phyloP scores from a whole-genome alignment of 2,113 vertebrate genomes.

The Cavia aperea region DNA sequence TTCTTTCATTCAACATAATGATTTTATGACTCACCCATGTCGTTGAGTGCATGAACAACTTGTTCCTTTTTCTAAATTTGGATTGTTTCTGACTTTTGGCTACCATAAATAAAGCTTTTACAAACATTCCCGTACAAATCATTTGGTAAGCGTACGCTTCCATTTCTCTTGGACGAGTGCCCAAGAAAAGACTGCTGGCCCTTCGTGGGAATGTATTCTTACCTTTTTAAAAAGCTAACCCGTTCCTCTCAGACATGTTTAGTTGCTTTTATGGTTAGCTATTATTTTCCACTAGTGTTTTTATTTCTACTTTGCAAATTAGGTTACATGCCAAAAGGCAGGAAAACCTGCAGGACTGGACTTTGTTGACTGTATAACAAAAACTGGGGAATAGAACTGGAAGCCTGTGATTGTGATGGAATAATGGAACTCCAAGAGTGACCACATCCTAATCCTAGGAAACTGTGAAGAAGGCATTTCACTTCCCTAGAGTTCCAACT shows the following conservation, averaged over 20 bases:
- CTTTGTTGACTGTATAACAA: not conserved
- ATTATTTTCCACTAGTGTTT: too few species aligned
- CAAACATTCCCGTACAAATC: not conserved
- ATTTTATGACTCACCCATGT: slow-evolving; percentile 1
- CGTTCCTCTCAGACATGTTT: too few species aligned
- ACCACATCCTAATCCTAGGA: not conserved
- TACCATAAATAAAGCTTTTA: slow-evolving; percentile 4
- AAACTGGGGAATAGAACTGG: not conserved
- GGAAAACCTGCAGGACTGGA: not conserved
- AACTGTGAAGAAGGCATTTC: not conserved
- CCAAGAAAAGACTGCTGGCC: not conserved
- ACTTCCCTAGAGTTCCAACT: not conserved
- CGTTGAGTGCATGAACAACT: not conserved
- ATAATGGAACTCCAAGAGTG: not conserved
- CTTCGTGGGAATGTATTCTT: not conserved
- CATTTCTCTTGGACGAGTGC: slow-evolving; percentile 8
- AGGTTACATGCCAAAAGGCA: not conserved
- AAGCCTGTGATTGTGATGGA: not conserved
- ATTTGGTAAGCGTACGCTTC: slow-evolving; percentile 1
- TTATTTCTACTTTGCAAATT: too few species aligned
- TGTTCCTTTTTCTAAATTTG: slow-evolving; percentile 29
- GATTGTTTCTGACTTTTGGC: not conserved
- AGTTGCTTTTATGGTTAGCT: too few species aligned
- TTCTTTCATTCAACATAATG: not conserved
- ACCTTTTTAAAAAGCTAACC: not conserved